phyloP scores from a whole-genome alignment of 2,888 invertebrate genomes.

The Orchestes rusci region DNA sequence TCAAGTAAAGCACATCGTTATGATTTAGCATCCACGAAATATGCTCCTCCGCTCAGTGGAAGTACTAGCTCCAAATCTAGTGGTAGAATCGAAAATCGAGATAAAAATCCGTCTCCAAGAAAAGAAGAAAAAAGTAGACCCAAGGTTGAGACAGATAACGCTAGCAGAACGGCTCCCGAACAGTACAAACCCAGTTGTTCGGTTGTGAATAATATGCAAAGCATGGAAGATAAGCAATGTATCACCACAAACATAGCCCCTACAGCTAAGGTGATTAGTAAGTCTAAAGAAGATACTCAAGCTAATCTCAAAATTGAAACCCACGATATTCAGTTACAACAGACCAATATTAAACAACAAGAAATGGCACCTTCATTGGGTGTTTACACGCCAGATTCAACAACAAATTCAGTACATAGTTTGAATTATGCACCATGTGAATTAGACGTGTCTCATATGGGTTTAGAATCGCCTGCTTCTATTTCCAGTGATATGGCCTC shows the following conservation, averaged over 20 bases:
- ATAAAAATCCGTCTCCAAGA: slow-evolving; percentile 32
- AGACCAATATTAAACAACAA: slow-evolving; percentile 12
- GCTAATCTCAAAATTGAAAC: slow-evolving; percentile 25
- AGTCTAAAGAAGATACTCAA: slow-evolving; percentile 25
- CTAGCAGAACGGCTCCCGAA: slow-evolving; percentile 19
- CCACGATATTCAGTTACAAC: slow-evolving; percentile 23
- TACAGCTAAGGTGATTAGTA: slow-evolving; percentile 10
- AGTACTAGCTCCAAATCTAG: slow-evolving; percentile 27
- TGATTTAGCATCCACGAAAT: slow-evolving; percentile 30
- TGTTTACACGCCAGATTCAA: slow-evolving; percentile 79
- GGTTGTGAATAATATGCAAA: slow-evolving; percentile 15
- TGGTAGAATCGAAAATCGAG: slow-evolving; percentile 25
- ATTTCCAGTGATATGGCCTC: slow-evolving; percentile 80
- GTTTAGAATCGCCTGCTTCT: slow-evolving; percentile 81
- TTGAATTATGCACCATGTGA: slow-evolving; percentile 72
- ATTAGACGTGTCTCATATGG: slow-evolving; percentile 74
- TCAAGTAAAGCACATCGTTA: slow-evolving; percentile 36
- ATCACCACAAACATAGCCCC: neutral
- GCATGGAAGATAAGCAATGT: slow-evolving; percentile 13
- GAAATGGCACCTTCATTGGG: slow-evolving; percentile 55
- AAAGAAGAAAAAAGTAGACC: slow-evolving; percentile 31
- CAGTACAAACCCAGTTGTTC: slow-evolving; percentile 21
- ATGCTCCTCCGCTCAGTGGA: slow-evolving; percentile 23
- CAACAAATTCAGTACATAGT: slow-evolving; percentile 73
- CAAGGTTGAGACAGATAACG: slow-evolving; percentile 26